phyloP scores from a whole-genome alignment of 64 coral and sea anemone genomes.

The Cladopsammia gracilis region DNA sequence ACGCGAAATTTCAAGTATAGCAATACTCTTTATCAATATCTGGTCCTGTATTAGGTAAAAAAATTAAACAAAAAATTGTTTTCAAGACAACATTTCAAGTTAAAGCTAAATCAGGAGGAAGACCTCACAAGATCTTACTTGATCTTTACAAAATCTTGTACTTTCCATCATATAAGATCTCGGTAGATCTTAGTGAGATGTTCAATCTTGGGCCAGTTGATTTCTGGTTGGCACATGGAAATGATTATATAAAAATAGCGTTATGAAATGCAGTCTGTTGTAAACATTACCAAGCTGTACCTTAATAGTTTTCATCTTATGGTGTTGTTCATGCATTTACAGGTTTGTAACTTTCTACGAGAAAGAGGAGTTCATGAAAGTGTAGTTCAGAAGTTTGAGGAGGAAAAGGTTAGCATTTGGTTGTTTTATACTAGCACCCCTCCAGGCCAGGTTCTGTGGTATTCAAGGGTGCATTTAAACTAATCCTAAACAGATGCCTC shows the following conservation, averaged over 20 bases:
- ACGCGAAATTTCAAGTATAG: too few relatives aligned
- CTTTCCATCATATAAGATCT: too few relatives aligned
- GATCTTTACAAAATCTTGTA: too few relatives aligned
- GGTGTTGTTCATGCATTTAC: slow-evolving; percentile 47
- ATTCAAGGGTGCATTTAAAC: background rate
- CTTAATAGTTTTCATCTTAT: background rate
- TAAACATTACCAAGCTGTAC: background rate
- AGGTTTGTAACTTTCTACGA: slow-evolving; percentile 62
- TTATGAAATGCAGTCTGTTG: background rate
- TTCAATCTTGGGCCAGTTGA: background rate
- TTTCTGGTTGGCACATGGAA: background rate
- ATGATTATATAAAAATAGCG: background rate
- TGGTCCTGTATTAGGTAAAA: too few relatives aligned
- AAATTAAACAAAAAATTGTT: too few relatives aligned
- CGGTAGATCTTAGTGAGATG: background rate
- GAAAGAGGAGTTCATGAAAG: slow-evolving; percentile 27
- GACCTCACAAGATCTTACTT: background rate
- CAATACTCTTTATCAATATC: background rate
- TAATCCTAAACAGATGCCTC: background rate
- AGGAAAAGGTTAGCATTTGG: slow-evolving; percentile 50
- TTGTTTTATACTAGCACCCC: slow-evolving; percentile 42
- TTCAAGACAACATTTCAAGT: too few relatives aligned
- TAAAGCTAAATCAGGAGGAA: background rate
- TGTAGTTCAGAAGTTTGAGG: slow-evolving; percentile 38
- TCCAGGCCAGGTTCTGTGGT: slow-evolving; percentile 3